Base-by-base conservation (phyloP, 2,797 vertebrate genomes). In the Artibeus jamaicensis region DNA sequence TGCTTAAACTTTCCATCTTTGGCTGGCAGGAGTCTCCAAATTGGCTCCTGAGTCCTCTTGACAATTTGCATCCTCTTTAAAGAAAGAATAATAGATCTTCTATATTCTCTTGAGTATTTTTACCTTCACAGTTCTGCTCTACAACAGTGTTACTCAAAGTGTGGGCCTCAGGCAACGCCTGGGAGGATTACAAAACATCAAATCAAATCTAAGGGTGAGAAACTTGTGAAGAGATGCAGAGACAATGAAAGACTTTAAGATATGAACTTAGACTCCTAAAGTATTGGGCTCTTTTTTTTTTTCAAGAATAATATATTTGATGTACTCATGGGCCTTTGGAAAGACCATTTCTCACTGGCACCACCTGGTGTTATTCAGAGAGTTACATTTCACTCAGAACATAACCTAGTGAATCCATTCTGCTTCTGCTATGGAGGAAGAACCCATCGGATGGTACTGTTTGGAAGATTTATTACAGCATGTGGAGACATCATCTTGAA, bases 1-100 rank as follows among this genome's bases (percentile, higher is more conserved):
- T 92, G 37, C 46, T 79, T 93, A 57, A 88, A 57, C 53, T 82
- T 90, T 93, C 34, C 68, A 67, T 91, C 59, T 86, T 83, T 77
- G 22, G 24, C 48, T 92, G 59, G 15, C 24, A 85, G 78, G 67
- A 34, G 19, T 82, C 44, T 81, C 93, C 88, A 93, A 83, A 24
- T 79, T 91, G 22, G 11, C 18, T 88, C 24, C 32, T 73, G 82
- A 85, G 50, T 88, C 53, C 34, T 90, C 94, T 93, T 29, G 29
- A 67, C 34, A 91, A 77, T 81, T 88, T 81, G 34, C 88, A 50
- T 53, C 42, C 62, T 79, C 82, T 91, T 42, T 4, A 19, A 37
- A 92, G 81, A 92, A 77, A 91, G 42, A 59, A 70, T 77, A 39
- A 59, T 32, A 95, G 22, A 81, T 50, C 16, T 62, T 77, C 37